Percentiles rank a stretch among this genome's conserved stretches.
These are phyloP conservation scores for Cottus gobio DNA, from an alignment of 2,113 vertebrate species.

Conservation along the genomic window DNA sequence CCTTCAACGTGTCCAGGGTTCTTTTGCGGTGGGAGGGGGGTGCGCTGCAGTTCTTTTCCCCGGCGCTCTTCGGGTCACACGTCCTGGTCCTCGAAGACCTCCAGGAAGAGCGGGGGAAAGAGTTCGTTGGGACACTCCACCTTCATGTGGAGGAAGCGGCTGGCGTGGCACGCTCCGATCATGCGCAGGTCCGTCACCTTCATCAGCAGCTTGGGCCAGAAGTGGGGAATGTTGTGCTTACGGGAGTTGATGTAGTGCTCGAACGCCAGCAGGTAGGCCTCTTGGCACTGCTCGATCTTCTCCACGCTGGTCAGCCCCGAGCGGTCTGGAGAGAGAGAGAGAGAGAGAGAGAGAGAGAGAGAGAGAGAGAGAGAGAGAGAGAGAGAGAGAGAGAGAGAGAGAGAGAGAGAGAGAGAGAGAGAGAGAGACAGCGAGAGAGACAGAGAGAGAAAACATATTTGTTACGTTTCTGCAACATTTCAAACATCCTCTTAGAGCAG, in stretches of 20 bases:
- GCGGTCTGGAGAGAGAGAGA: conserved; percentile 85
- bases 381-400: not conserved
- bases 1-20: not conserved
- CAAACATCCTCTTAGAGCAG: not conserved
- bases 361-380: too few species aligned
- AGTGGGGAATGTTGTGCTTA: conserved; percentile 98
- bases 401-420: not conserved
- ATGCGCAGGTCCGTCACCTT: conserved; percentile 99
- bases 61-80: conserved; percentile 53
- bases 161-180: conserved; percentile 99
- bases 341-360: not conserved
- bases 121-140: conserved; percentile 99
- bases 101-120: conserved; percentile 96
- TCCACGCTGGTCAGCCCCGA: conserved; percentile 92
- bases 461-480: not conserved
- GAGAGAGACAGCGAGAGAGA: too few species aligned
- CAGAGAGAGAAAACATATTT: not conserved
- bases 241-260: conserved; percentile 99
- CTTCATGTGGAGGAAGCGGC: conserved; percentile 99
- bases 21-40: not conserved
- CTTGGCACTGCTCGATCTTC: conserved; percentile 97
- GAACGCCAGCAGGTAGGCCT: conserved; percentile 96
- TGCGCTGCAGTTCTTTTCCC: not conserved
- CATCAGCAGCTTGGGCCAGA: conserved; percentile 99
- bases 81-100: conserved; percentile 94